Evolutionary conservation across 2,113 vertebrate genomes (phyloP), one percentile per base, ranked within the genome.

Genomic region (Indicator maculatus): DNA sequence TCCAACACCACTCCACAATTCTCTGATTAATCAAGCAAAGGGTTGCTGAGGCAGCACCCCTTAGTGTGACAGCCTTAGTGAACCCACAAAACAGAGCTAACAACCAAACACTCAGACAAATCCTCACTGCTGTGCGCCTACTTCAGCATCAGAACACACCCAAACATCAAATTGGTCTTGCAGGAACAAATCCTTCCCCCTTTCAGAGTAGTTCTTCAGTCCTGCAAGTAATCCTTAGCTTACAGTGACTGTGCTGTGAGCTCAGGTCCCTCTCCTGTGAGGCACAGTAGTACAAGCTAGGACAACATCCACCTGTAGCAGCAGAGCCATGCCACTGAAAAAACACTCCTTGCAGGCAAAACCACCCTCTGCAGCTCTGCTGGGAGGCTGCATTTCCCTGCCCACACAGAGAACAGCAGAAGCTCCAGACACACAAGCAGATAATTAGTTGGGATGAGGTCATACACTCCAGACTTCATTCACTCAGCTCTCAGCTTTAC

Each of bases 381-480:
- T 93, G 82, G 79, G 66, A 93, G 61, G 33, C 67, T 59, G 73
- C 69, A 61, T 72, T 61, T 94, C 86, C 58, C 73, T 52, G 8
- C 64, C 56, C 86, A 92, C 64, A 39, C 64, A 61, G 61, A 70
- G 31, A 81, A 93, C 65, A 76, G 33, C 91, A 93, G 77, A 91
- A 61, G 6, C 45, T 44, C 63, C 79, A 73, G 85, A 71, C 92
- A 95, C 94, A 91, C 92, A 93, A 77, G 73, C 2, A 6, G 89
- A 86, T 93, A 72, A 93, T 88, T 71, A 88, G 73, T 44, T 86
- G 86, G 65, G 28, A 90, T 30, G 52, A 75, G 77, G 67, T 86
- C 89, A 71, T 12, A 86, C 33, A 23, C 70, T 81, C 82, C 92
- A 88, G 82, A 89, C 85, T 93, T 82, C 77, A 93, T 95, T 93